Conservation (phyloP, 2,888 invertebrate genomes). For the Nezara viridula region DNA sequence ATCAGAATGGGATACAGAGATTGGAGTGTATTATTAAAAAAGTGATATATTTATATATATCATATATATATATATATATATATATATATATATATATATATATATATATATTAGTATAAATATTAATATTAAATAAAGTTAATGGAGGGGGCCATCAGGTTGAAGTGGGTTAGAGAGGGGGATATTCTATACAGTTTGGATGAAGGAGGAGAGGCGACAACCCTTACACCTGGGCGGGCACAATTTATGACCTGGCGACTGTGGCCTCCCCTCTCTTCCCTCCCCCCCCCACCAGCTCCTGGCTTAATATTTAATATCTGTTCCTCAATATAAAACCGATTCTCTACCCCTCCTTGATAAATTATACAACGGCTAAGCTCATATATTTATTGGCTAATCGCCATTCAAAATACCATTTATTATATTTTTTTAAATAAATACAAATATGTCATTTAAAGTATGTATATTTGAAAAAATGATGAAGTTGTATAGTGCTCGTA, state of each 20-base stretch:
- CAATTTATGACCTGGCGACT: slow-evolving; percentile 23
- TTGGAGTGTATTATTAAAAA: too few relatives aligned
- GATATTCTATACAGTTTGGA: background rate
- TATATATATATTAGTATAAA: too few relatives aligned
- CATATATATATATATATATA: too few relatives aligned
- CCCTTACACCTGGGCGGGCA: background rate
- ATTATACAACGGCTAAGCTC: background rate
- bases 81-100: too few relatives aligned
- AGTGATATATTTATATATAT: too few relatives aligned
- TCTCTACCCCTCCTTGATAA: background rate
- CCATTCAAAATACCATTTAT: background rate
- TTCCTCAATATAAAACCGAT: slow-evolving; percentile 32
- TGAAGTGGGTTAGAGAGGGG: background rate
- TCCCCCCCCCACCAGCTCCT: too few relatives aligned
- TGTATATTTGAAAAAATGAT: too few relatives aligned
- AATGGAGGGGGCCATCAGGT: background rate
- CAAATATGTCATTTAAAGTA: too few relatives aligned
- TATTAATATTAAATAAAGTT: background rate
- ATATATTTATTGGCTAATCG: background rate
- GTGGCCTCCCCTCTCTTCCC: background rate
- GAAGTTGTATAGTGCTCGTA: too few relatives aligned
- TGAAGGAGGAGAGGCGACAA: background rate
- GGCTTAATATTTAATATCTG: slow-evolving; percentile 19
- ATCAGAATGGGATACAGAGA: too few relatives aligned
- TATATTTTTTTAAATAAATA: too few relatives aligned